Evolutionary conservation across 2,888 invertebrate genomes (phyloP), one percentile per base, ranked within the genome.

Genomic region (Phorcus lineatus): DNA sequence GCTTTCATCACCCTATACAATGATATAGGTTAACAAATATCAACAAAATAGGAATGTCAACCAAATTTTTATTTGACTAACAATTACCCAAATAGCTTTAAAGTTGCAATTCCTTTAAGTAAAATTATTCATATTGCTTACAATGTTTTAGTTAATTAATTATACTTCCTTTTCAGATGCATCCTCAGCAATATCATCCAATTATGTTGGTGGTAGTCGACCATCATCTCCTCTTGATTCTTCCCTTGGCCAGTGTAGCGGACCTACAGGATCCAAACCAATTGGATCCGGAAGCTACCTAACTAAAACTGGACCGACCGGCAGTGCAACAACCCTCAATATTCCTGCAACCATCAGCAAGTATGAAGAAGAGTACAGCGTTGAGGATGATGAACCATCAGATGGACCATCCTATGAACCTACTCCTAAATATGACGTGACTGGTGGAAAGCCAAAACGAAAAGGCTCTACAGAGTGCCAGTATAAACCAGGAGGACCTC

Each of bases 341-440:
- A 16, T 47, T 11, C 47, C 47, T 47, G 47, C 47, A 47, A 47
- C 22, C n/a, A 57, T 19, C 57, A 57, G 24, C 24, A 24, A 57
- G 24, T 19, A 24, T 24, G 70, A 17, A 9, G 70, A 70, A 36
- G 70, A 70, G n/a, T 70, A 70, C 36, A 36, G 36, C 36, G 40
- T 70, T 17, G 40, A 40, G 17, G 70, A 36, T 24, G 19, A 70
- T 47, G 77, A 74, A 31, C 16, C 53, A 9, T 62, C 78, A 16
- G 55, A 47, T 19, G 52, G 67, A 19, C 84, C 84, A 2, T 67
- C 80, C 0, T 83, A 84, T 57, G 79, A 78, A 16, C 84, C 84
- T 17, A 84, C 84, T 16, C 84, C 84, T 13, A 84, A 84, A 55
- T 70, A 70, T 19, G 70, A 70, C 19, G 36, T 70, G 28, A 40